Conservation (phyloP, 1,140 invertebrate genomes). For the Zelostemma sp. region DNA sequence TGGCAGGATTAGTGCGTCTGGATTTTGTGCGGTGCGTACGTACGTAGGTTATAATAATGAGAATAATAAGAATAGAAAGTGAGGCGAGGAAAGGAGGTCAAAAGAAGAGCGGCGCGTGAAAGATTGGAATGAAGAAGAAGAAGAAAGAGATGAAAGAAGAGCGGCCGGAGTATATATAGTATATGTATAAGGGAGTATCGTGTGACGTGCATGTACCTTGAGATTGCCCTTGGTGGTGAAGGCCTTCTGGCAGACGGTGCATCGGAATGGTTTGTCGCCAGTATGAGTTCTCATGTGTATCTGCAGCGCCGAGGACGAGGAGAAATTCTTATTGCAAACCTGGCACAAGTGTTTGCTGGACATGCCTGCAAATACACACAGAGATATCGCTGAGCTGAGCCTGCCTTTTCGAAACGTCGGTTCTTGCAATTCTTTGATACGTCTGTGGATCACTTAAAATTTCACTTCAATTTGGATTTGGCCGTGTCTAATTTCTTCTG, state of each 20-base stretch:
- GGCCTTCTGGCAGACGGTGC: conserved; percentile 93
- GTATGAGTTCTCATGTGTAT: conserved; percentile 99
- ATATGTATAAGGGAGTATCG: conserved; percentile 21
- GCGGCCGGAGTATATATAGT: background rate
- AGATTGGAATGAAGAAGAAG: background rate
- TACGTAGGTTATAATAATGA: no score
- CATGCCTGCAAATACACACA: conserved; percentile 74
- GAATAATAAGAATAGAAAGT: no score
- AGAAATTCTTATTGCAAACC: conserved; percentile 98
- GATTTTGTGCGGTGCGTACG: no score
- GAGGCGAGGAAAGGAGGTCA: conserved; percentile 39
- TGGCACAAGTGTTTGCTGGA: conserved; percentile 92
- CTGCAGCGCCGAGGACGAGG: conserved; percentile 94
- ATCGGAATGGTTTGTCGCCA: conserved; percentile 97
- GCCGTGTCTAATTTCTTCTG: background rate
- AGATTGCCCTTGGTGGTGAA: conserved; percentile 99
- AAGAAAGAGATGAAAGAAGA: conserved; percentile 2
- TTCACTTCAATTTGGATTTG: no score
- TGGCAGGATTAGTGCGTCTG: conserved; percentile 59
- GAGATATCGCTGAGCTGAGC: conserved; percentile 63
- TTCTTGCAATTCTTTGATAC: background rate
- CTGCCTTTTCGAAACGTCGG: conserved; percentile 40
- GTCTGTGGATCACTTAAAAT: background rate
- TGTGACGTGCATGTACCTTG: conserved; percentile 79
- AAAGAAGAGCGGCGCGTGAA: conserved; percentile 30